Percentiles rank a stretch among this genome's conserved stretches.
Conservation (phyloP, 2,797 vertebrate genomes). For the Siniperca obscura region DNA sequence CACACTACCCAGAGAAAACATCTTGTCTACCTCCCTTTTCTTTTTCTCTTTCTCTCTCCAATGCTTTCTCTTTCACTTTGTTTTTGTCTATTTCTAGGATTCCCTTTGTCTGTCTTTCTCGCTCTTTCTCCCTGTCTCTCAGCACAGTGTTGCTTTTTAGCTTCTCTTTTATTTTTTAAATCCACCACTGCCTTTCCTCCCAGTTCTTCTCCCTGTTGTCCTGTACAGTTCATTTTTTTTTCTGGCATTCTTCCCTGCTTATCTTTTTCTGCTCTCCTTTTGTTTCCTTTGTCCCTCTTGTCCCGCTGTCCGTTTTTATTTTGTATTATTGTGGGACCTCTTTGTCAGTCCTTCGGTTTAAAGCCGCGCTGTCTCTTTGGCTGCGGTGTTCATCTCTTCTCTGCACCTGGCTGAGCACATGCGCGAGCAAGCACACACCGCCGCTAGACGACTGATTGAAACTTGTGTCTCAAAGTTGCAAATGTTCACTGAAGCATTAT, state of each 20-base stretch:
- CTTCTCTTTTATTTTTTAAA: constrained; percentile 55
- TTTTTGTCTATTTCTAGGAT: constrained; percentile 61
- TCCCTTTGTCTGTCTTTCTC: constrained; percentile 55
- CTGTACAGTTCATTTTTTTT: constrained; percentile 57
- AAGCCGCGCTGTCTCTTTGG: constrained; percentile 62
- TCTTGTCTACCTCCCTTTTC: constrained; percentile 69
- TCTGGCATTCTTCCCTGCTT: constrained; percentile 52
- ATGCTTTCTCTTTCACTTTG: constrained; percentile 61
- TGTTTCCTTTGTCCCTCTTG: constrained; percentile 39
- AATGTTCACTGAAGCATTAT: constrained; percentile 97
- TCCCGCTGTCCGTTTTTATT: constrained; percentile 66
- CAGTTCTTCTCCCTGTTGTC: constrained; percentile 42
- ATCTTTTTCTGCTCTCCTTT: constrained; percentile 45
- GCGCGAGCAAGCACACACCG: constrained; percentile 51
- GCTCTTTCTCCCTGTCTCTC: constrained; percentile 33
- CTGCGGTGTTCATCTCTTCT: constrained; percentile 71
- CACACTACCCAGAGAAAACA: constrained; percentile 79
- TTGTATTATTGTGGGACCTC: constrained; percentile 74
- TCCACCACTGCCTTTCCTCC: constrained; percentile 24
- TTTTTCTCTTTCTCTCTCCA: constrained; percentile 60
- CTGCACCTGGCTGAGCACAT: constrained; percentile 78
- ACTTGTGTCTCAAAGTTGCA: constrained; percentile 93
- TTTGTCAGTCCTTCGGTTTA: constrained; percentile 68
- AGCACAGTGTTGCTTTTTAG: constrained; percentile 50
- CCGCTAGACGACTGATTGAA: constrained; percentile 90